Evolutionary conservation across 2,113 vertebrate genomes (phyloP).

Genomic region (Lota lota): DNA sequence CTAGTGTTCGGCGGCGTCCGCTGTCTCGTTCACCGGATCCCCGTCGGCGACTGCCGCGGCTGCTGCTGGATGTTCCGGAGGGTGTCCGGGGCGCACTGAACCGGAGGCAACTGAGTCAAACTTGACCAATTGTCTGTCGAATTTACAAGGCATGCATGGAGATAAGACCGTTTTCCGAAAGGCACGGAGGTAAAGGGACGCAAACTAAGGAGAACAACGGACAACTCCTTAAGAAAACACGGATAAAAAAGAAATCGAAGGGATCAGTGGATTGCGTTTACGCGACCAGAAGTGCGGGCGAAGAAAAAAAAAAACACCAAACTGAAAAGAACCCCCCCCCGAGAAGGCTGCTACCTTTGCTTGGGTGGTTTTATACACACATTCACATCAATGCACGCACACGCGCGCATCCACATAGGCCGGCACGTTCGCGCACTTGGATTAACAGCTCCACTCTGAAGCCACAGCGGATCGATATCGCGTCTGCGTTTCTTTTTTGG

Average conservation of each 20-base stretch:
- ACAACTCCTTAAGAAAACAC: background rate
- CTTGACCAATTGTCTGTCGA: too few relatives aligned
- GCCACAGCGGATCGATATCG: slow-evolving; percentile 59
- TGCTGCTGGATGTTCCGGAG: slow-evolving; percentile 22
- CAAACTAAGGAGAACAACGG: background rate
- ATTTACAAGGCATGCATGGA: too few relatives aligned
- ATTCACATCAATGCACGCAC: slow-evolving; percentile 20
- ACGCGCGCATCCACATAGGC: slow-evolving; percentile 16
- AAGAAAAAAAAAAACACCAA: slow-evolving; percentile 1
- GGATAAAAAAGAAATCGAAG: slow-evolving; percentile 1
- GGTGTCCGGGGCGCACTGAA: too few relatives aligned
- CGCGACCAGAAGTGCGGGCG: too few relatives aligned
- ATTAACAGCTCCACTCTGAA: slow-evolving; percentile 63
- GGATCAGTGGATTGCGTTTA: background rate
- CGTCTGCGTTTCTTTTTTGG: slow-evolving; percentile 28
- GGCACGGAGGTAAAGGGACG: too few relatives aligned
- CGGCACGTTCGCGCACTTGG: slow-evolving; percentile 44
- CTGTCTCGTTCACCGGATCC: slow-evolving; percentile 54
- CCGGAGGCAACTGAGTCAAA: too few relatives aligned
- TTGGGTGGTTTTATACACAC: slow-evolving; percentile 46
- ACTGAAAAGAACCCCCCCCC: slow-evolving; percentile 37
- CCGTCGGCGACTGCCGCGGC: slow-evolving; percentile 40
- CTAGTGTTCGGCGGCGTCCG: slow-evolving; percentile 22
- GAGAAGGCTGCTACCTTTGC: slow-evolving; percentile 42
- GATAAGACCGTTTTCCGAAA: too few relatives aligned